These are phyloP conservation scores for Flexamia atlantica DNA, from an alignment of 2,888 invertebrate genomes.

Conservation along the genomic window DNA sequence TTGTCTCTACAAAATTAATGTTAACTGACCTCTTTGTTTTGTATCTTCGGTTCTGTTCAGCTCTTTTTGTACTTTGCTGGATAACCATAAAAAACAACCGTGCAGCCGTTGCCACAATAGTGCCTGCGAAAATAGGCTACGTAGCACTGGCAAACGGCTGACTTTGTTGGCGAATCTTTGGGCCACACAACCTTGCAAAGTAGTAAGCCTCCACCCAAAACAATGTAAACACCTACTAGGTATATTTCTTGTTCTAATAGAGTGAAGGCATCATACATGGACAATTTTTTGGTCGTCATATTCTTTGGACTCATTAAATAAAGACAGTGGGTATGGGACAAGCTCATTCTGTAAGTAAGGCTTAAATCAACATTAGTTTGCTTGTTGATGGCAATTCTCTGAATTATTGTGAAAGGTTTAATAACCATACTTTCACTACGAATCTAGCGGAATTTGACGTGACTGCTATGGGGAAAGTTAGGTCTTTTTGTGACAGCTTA, in stretches of 20 bases:
- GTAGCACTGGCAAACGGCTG: no score
- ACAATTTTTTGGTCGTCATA: neutral
- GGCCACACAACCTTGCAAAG: no score
- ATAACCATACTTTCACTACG: slow-evolving; percentile 63
- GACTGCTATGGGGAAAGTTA: slow-evolving; percentile 41
- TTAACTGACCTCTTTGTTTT: neutral
- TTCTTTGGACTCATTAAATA: slow-evolving; percentile 60
- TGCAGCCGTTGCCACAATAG: no score
- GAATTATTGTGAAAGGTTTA: slow-evolving; percentile 69
- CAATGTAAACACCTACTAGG: neutral
- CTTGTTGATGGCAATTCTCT: slow-evolving; percentile 65
- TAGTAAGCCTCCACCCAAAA: neutral
- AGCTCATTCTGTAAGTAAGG: slow-evolving; percentile 68
- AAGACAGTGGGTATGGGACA: slow-evolving; percentile 67
- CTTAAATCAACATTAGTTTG: slow-evolving; percentile 66
- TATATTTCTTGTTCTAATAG: neutral
- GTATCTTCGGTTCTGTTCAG: neutral
- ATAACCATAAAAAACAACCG: no score
- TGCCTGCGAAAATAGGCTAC: no score
- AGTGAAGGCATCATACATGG: neutral
- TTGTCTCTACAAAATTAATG: neutral
- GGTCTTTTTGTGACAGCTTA: slow-evolving; percentile 28
- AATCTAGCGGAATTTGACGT: slow-evolving; percentile 64
- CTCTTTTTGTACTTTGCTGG: no score
- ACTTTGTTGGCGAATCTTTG: no score